Evolutionary conservation across 2,113 vertebrate species (phyloP).

Genomic region (Pipa parva): DNA sequence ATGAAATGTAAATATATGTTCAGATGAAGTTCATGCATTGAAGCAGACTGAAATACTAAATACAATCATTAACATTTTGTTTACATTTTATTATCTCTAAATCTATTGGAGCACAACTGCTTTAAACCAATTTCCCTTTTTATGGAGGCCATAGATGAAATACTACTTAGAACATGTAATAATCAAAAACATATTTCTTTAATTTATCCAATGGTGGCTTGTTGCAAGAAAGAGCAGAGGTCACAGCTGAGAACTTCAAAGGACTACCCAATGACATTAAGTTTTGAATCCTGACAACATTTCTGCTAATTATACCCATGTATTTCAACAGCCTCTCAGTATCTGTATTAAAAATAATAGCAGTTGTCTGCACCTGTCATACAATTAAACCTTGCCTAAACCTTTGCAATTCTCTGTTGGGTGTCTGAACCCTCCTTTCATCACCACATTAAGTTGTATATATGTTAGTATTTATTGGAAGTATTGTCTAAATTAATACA

Average conservation of each 20-base stretch:
- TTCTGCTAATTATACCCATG: constrained; percentile 22
- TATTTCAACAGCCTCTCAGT: constrained; percentile 26
- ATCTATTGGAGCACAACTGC: too few relatives aligned
- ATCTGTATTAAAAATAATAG: constrained; percentile 6
- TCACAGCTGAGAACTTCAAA: constrained; percentile 15
- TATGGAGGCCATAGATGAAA: too few relatives aligned
- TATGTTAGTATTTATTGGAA: constrained; percentile 4
- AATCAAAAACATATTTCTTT: too few relatives aligned
- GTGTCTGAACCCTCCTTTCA: constrained; percentile 16
- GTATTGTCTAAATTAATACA: constrained; percentile 7
- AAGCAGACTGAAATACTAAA: too few relatives aligned
- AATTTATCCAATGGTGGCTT: neutral
- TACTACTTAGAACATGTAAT: too few relatives aligned
- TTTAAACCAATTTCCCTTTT: too few relatives aligned
- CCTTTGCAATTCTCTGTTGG: neutral
- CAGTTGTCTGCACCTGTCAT: constrained; percentile 14
- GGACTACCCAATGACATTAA: neutral
- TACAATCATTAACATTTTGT: too few relatives aligned
- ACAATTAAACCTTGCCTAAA: neutral
- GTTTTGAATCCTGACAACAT: neutral
- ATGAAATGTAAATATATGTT: too few relatives aligned
- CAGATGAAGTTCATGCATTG: too few relatives aligned
- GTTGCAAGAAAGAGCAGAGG: neutral
- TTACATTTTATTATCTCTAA: too few relatives aligned
- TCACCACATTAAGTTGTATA: neutral